Percentiles rank a stretch among this genome's conserved stretches.
These are phyloP conservation scores for Fragum whitleyi DNA, from an alignment of 2,888 invertebrate species.

Conservation along the genomic window DNA sequence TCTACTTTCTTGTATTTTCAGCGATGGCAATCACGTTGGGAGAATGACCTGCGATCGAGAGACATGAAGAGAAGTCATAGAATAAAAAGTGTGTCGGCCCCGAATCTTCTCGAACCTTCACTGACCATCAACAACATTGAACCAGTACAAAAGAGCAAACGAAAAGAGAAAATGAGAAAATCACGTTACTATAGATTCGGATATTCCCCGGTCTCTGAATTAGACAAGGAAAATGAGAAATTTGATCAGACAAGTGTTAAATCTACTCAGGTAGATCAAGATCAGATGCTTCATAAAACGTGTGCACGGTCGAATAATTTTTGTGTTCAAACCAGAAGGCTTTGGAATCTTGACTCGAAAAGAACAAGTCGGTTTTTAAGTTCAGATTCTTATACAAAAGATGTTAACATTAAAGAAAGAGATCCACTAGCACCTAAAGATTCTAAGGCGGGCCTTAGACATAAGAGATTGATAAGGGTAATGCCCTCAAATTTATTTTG, in stretches of 20 bases:
- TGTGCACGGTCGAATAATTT: slow-evolving; percentile 48
- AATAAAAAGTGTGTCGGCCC: background rate
- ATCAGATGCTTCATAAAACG: slow-evolving; percentile 53
- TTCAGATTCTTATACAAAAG: background rate
- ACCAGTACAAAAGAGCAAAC: background rate
- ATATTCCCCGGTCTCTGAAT: background rate
- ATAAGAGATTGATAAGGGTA: background rate
- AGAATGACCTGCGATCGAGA: slow-evolving; percentile 48
- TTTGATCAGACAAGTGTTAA: slow-evolving; percentile 47
- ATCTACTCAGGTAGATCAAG: slow-evolving; percentile 43
- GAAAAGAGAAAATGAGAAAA: background rate
- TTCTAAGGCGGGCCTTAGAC: background rate
- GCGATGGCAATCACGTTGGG: slow-evolving; percentile 59
- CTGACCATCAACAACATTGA: background rate
- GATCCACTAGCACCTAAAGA: background rate
- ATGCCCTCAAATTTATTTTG: background rate
- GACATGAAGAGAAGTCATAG: background rate
- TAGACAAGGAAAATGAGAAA: slow-evolving; percentile 27
- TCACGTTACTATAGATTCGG: background rate
- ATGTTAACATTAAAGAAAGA: slow-evolving; percentile 5
- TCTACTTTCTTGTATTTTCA: slow-evolving; percentile 16
- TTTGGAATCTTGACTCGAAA: slow-evolving; percentile 31
- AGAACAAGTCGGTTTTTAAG: slow-evolving; percentile 3
- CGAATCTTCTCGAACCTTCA: background rate
- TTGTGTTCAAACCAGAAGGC: slow-evolving; percentile 22